phyloP scores from a whole-genome alignment of 2,888 invertebrate genomes.

The Oligia latruncula region DNA sequence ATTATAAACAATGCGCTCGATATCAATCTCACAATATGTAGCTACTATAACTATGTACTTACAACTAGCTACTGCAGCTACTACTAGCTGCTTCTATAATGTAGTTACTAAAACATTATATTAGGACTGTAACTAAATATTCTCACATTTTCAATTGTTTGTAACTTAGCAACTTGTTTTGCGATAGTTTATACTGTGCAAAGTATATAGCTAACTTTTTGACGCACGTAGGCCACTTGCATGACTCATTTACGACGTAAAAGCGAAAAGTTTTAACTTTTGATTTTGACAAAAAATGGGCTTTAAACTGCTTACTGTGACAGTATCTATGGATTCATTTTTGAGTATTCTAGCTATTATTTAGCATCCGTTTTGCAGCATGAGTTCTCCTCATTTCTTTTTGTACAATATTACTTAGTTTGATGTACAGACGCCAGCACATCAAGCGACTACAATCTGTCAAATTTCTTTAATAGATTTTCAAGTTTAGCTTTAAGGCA shows the following conservation, averaged over 20 bases:
- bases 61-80: not conserved
- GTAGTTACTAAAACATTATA: not conserved
- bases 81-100: no score
- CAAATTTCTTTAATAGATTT: no score
- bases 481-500: no score
- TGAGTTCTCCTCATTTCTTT: no score
- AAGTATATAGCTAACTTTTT: not conserved
- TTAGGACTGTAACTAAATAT: not conserved
- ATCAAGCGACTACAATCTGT: no score
- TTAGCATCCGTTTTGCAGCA: not conserved
- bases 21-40: not conserved
- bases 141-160: not conserved
- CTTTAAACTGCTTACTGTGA: not conserved
- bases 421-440: not conserved
- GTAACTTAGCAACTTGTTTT: not conserved
- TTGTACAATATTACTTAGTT: not conserved
- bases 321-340: not conserved
- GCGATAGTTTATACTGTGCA: not conserved
- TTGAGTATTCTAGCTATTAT: not conserved
- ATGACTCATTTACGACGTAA: not conserved
- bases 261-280: not conserved
- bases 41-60: not conserved
- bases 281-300: no score
- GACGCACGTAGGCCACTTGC: not conserved
- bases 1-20: not conserved